phyloP scores from a whole-genome alignment of 2,888 invertebrate species.

The Achlya flavicornis region DNA sequence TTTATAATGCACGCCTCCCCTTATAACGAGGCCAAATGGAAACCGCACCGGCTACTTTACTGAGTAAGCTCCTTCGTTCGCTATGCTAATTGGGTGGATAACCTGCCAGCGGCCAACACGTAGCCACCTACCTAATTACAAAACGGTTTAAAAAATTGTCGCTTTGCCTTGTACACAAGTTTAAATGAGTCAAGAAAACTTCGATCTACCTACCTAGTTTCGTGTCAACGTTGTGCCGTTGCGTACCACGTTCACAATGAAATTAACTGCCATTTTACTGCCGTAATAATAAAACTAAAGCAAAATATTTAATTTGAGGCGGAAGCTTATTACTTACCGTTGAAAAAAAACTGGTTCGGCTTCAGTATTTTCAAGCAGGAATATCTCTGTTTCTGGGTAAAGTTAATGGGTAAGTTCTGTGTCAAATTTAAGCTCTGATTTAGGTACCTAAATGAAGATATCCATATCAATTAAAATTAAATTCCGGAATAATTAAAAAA shows the following conservation, averaged over 20 bases:
- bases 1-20: conserved; percentile 53
- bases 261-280: conserved; percentile 26
- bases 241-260: conserved; percentile 31
- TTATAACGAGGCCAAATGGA: conserved; percentile 54
- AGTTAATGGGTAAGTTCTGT: background rate
- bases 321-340: background rate
- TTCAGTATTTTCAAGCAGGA: background rate
- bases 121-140: conserved; percentile 54
- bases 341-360: background rate
- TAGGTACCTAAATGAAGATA: too few species aligned
- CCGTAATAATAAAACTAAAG: conserved; percentile 21
- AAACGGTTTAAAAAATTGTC: conserved; percentile 42
- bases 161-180: conserved; percentile 31
- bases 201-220: conserved; percentile 8
- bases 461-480: too few species aligned
- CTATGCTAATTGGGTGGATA: conserved; percentile 69
- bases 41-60: conserved; percentile 50
- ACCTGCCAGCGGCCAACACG: conserved; percentile 49
- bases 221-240: conserved; percentile 28
- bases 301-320: background rate
- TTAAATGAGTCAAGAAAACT: conserved; percentile 12
- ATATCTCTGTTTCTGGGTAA: background rate
- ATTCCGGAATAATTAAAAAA: too few species aligned
- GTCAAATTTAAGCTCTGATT: too few species aligned
- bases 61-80: conserved; percentile 59